These are phyloP conservation scores for Gasteruption jaculator DNA, from an alignment of 2,888 invertebrate species.

Conservation along the genomic window DNA sequence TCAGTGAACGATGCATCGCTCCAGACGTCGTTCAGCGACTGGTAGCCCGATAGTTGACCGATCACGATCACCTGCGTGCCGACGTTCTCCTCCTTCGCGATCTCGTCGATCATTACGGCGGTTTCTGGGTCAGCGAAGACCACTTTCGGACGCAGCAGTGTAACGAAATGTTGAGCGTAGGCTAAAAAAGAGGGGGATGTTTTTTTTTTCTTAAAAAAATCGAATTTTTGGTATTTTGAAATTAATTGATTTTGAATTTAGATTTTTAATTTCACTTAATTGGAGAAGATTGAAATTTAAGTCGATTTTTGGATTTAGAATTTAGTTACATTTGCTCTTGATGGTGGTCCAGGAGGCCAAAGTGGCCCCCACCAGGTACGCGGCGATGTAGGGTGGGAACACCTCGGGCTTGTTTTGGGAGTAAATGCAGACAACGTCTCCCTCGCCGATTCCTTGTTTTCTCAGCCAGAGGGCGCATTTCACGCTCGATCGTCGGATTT, in stretches of 20 bases:
- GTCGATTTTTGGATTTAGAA: no score
- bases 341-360: slow-evolving; percentile 26
- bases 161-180: slow-evolving; percentile 10
- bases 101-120: slow-evolving; percentile 12
- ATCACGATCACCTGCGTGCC: slow-evolving; percentile 19
- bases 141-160: slow-evolving; percentile 17
- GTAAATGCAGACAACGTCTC: slow-evolving; percentile 24
- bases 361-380: slow-evolving; percentile 23
- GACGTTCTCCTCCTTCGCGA: slow-evolving; percentile 12
- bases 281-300: no score
- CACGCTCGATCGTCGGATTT: slow-evolving; percentile 21
- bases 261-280: no score
- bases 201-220: no score
- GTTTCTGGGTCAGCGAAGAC: slow-evolving; percentile 15
- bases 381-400: slow-evolving; percentile 21
- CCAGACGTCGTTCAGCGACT: slow-evolving; percentile 19
- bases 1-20: slow-evolving; percentile 10
- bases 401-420: slow-evolving; percentile 25
- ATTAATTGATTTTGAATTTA: no score
- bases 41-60: slow-evolving; percentile 11
- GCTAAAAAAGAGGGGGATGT: slow-evolving; percentile 13
- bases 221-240: no score
- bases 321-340: no score
- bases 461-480: slow-evolving; percentile 27
- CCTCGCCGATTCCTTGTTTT: slow-evolving; percentile 21